phyloP scores from a whole-genome alignment of 2,888 invertebrate species.

The Troilus luridus region DNA sequence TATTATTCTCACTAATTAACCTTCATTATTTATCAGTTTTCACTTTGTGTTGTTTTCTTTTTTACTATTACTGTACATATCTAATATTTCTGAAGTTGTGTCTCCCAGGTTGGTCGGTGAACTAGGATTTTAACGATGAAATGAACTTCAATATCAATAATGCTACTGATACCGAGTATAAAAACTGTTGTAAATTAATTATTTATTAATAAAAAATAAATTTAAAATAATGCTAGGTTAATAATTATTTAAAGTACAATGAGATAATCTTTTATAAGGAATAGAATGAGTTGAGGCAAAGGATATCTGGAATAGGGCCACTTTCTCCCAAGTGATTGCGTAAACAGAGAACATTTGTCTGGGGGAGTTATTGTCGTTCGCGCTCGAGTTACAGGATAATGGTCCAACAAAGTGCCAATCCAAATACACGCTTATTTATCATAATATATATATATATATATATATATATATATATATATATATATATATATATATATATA shows the following conservation, averaged over 20 bases:
- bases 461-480: background rate
- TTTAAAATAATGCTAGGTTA: background rate
- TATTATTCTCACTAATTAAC: no score
- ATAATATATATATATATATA: background rate
- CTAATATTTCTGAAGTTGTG: no score
- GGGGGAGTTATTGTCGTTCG: background rate
- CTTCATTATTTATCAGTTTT: no score
- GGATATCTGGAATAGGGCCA: conserved; percentile 12
- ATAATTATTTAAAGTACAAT: background rate
- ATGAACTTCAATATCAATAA: no score
- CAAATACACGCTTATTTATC: background rate
- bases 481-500: conserved; percentile 6
- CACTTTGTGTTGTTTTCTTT: no score
- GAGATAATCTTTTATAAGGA: background rate
- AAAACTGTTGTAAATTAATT: no score
- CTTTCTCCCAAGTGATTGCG: background rate
- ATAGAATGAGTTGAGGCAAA: background rate
- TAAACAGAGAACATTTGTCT: conserved; percentile 13
- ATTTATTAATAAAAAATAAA: no score
- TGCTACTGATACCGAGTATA: no score
- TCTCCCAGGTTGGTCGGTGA: no score
- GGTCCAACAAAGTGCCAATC: background rate
- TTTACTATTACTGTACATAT: no score
- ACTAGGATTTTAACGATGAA: no score
- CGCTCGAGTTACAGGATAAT: background rate